Evolutionary conservation across 2,113 vertebrate genomes (phyloP).

Genomic region (Variabilichromis moorii): DNA sequence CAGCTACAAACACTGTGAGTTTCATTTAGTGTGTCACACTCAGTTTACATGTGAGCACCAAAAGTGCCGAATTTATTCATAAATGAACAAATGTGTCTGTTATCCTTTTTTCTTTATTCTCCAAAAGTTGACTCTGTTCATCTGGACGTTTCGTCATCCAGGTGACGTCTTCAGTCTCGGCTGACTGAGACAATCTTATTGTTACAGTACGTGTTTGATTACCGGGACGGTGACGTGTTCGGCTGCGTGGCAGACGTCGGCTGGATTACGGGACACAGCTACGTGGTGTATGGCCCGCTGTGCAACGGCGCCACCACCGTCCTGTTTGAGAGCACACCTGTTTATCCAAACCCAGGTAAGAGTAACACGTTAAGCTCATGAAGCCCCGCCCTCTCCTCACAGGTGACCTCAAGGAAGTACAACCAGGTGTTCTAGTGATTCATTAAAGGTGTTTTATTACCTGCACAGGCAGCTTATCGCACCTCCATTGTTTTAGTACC

Average conservation of each 20-base stretch:
- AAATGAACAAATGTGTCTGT: neutral
- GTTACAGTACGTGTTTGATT: slow-evolving; percentile 84
- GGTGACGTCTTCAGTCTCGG: neutral
- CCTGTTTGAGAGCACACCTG: slow-evolving; percentile 89
- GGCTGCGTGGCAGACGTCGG: slow-evolving; percentile 90
- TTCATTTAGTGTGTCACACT: neutral
- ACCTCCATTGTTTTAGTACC: neutral
- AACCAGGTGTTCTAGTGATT: neutral
- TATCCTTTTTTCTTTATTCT: neutral
- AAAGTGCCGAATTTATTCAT: neutral
- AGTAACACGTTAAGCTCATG: neutral
- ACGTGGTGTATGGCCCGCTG: slow-evolving; percentile 90
- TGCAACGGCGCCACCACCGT: slow-evolving; percentile 87
- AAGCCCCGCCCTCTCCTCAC: neutral
- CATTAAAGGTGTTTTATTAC: neutral
- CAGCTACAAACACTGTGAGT: neutral
- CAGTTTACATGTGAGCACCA: neutral
- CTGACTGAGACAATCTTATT: neutral
- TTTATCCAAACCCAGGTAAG: slow-evolving; percentile 88
- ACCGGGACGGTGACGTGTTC: slow-evolving; percentile 80
- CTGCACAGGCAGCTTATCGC: neutral
- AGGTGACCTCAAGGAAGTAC: neutral
- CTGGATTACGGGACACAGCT: slow-evolving; percentile 93
- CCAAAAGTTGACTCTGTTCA: neutral
- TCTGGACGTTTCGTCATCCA: neutral